Evolutionary conservation across 2,113 vertebrate genomes (phyloP).

Genomic region (Spermophilus dauricus): DNA sequence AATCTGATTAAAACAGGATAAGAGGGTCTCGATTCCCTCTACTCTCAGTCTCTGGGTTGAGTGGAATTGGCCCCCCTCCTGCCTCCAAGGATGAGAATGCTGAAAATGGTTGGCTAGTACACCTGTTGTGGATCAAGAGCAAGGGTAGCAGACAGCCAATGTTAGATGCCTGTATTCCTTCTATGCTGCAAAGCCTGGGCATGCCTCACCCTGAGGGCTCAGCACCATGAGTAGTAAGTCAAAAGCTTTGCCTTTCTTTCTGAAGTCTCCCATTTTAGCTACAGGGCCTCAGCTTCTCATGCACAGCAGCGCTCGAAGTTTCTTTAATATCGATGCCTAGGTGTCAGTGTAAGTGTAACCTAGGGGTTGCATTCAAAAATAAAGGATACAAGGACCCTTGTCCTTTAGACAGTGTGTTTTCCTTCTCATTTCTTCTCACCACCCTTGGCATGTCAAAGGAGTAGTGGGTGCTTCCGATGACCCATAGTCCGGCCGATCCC

Average conservation of each 20-base stretch:
- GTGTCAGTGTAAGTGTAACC: not conserved
- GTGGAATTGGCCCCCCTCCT: too few relatives aligned
- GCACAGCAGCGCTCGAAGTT: not conserved
- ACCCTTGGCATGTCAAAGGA: not conserved
- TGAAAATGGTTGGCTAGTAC: not conserved
- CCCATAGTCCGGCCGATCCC: not conserved
- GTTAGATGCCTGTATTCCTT: not conserved
- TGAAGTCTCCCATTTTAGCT: not conserved
- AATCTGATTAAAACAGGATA: not conserved
- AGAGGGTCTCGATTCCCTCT: not conserved
- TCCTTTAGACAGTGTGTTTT: not conserved
- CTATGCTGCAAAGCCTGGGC: not conserved
- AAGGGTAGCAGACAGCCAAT: not conserved
- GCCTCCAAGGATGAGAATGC: not conserved
- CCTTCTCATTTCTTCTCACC: not conserved
- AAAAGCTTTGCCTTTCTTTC: not conserved
- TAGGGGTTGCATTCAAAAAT: not conserved
- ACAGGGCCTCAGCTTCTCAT: not conserved
- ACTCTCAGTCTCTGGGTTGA: not conserved
- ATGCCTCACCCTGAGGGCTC: not conserved
- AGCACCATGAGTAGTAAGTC: too few relatives aligned
- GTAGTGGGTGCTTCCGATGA: not conserved
- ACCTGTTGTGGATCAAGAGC: not conserved
- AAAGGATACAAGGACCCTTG: not conserved
- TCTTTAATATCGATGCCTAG: not conserved